A percentile compares a stretch with the other conserved stretches of the same genome.
These are phyloP conservation scores for Spheniscus mendiculus DNA, from an alignment of 2,113 vertebrate species.

Conservation along the genomic window DNA sequence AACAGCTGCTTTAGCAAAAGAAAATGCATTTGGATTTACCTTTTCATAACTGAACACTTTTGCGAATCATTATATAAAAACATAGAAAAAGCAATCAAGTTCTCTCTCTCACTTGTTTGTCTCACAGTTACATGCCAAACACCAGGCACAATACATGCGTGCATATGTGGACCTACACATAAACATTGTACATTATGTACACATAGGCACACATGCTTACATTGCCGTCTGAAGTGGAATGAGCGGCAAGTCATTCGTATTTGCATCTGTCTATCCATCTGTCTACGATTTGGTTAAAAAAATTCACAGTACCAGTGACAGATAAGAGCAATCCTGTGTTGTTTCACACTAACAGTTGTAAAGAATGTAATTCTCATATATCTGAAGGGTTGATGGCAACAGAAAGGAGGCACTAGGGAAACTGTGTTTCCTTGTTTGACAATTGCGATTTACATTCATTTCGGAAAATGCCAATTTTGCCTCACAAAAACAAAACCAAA, in stretches of 20 bases:
- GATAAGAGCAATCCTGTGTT: slow-evolving; percentile 29
- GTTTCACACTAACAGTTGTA: slow-evolving; percentile 8
- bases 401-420: neutral
- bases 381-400: neutral
- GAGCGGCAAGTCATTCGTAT: neutral
- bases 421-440: neutral
- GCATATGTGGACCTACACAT: fast-evolving
- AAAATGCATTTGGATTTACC: slow-evolving; percentile 13
- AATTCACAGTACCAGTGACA: slow-evolving; percentile 5
- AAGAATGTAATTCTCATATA: neutral
- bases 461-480: neutral
- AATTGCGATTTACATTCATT: neutral
- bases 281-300: slow-evolving; percentile 24
- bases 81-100: neutral
- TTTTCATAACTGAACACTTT: slow-evolving; percentile 42
- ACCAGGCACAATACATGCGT: neutral
- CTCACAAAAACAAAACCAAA: neutral
- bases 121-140: neutral
- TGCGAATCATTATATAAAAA: slow-evolving; percentile 28
- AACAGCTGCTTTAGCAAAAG: slow-evolving; percentile 59
- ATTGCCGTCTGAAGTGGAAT: neutral
- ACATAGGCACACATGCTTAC: neutral
- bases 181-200: neutral
- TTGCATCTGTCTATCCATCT: neutral
- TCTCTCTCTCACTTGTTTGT: neutral